A percentile compares a stretch with the other conserved stretches of the same genome.
phyloP scores from a whole-genome alignment of 2,113 vertebrate species.

The Pao palembangensis region DNA sequence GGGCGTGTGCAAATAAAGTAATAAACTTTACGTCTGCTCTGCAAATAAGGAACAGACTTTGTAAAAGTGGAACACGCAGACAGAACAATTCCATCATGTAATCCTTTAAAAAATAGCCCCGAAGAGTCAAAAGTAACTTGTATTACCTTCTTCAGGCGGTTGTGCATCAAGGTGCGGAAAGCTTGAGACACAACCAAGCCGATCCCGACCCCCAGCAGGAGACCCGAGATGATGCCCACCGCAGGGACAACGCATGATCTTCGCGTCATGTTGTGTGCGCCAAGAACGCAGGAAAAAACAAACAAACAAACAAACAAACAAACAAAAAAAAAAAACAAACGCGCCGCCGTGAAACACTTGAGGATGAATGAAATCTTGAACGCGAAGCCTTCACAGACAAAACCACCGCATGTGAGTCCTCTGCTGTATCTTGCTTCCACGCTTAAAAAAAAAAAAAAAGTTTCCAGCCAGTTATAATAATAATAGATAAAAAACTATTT shows the following conservation, averaged over 20 bases:
- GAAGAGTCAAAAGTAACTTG: neutral
- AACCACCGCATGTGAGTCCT: too few species aligned
- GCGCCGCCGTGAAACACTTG: neutral
- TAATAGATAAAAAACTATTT: too few species aligned
- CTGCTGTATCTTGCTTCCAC: too few species aligned
- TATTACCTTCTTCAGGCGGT: slow-evolving; percentile 75
- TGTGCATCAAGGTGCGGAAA: slow-evolving; percentile 63
- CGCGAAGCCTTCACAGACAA: too few species aligned
- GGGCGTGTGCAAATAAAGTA: neutral
- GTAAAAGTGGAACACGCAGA: neutral
- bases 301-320: too few species aligned
- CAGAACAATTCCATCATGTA: neutral
- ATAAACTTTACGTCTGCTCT: neutral
- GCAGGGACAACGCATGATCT: slow-evolving; percentile 59
- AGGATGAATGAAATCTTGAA: slow-evolving; percentile 6
- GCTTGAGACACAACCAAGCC: slow-evolving; percentile 49
- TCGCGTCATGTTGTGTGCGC: slow-evolving; percentile 63
- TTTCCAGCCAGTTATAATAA: too few species aligned
- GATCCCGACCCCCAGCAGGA: slow-evolving; percentile 65
- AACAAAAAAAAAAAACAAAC: too few species aligned
- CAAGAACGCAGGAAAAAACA: neutral
- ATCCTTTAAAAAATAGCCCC: neutral
- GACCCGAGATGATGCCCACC: slow-evolving; percentile 55
- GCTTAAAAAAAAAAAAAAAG: too few species aligned
- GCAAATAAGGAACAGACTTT: neutral